These are phyloP conservation scores for Ceramica pisi DNA, from an alignment of 2,888 invertebrate genomes.

Conservation along the genomic window DNA sequence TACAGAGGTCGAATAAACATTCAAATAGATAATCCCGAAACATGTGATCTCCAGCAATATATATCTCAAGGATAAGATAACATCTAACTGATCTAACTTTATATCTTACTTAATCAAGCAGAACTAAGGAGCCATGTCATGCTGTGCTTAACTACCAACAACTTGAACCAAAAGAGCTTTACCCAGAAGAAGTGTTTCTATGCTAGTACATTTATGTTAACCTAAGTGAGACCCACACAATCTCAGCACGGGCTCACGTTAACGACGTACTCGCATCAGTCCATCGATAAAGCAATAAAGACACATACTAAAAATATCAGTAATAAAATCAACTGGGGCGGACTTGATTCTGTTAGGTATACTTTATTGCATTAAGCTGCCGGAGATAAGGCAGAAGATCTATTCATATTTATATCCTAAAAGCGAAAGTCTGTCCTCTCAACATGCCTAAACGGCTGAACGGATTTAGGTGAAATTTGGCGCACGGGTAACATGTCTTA, in stretches of 20 bases:
- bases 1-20: no score
- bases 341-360: constrained; percentile 39
- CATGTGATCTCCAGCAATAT: neutral
- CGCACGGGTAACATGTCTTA: no score
- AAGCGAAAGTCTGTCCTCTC: no score
- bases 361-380: constrained; percentile 1
- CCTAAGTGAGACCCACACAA: constrained; percentile 39
- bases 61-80: neutral
- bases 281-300: constrained; percentile 54
- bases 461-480: no score
- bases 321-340: constrained; percentile 53
- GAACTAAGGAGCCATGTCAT: neutral
- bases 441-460: no score
- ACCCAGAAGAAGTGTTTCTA: neutral
- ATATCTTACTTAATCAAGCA: neutral
- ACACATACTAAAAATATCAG: constrained; percentile 53
- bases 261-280: constrained; percentile 38
- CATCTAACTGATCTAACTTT: neutral
- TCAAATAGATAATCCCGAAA: neutral
- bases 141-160: constrained; percentile 4
- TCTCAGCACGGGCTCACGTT: constrained; percentile 37
- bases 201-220: constrained; percentile 4
- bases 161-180: neutral
- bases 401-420: neutral
- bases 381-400: constrained; percentile 7